Base-by-base conservation (phyloP, 2,797 vertebrate species). In the Sebastes baramenuke region DNA sequence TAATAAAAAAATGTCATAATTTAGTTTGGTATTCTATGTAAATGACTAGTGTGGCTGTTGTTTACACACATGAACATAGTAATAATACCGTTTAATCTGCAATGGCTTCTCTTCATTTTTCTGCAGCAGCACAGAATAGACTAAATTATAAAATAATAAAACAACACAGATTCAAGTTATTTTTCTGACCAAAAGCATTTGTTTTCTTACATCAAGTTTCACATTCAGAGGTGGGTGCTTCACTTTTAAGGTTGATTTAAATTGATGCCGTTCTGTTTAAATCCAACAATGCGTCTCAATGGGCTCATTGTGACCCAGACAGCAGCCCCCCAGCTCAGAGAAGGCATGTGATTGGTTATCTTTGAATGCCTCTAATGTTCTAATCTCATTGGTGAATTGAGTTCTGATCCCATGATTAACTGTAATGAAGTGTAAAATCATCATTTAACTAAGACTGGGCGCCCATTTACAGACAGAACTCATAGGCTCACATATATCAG, bases 321-420 rank as follows among this genome's bases (percentile, higher is more conserved):
- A 85, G 60, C 75, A 79, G 66, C 60, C 59, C 46, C 55, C 67
- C 55, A 84, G 83, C 82, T 87, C 85, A 80, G 72, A 86, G 78
- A 22, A 79, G 81, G 86, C 91, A 87, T 92, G 83, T 90, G 85
- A 92, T 82, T 83, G 73, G 82, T 72, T 86, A 82, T 89, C 83
- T 85, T 67, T 83, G 77, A 90, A 88, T 82, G 79, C 86, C 80
- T 87, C 75, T 89, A 75, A 83, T 88, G 75, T 84, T 32, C 64
- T 90, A 83, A 91, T 83, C 84, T 86, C 79, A 58, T 36, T 82
- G 67, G 65, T 87, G 77, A 89, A 91, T 89, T 78, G 46, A 90
- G 77, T 85, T 86, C 75, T 88, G 83, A 92, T 90, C 92, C 78
- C 80, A 75, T 89, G 88, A 93, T 89, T 72, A 86, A 76, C 55